phyloP scores from a whole-genome alignment of 2,888 invertebrate genomes.

The Temnothorax rugatulus region DNA sequence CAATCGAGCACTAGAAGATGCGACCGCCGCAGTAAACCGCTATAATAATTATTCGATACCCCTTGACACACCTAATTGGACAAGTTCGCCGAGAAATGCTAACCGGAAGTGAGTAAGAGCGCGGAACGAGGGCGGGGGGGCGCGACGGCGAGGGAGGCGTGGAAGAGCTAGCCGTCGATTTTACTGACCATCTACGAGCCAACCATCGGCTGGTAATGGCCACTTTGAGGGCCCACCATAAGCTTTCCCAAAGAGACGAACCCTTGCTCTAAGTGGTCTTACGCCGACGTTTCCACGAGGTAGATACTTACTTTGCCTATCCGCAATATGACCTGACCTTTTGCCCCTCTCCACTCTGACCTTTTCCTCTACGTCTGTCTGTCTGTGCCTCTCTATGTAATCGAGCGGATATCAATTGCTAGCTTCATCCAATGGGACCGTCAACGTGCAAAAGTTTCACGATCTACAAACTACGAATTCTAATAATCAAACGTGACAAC shows the following conservation, averaged over 20 bases:
- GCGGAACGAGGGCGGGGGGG: slow-evolving; percentile 41
- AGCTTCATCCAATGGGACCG: slow-evolving; percentile 18
- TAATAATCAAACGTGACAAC: background rate
- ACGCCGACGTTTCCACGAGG: slow-evolving; percentile 78
- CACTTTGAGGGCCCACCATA: slow-evolving; percentile 84
- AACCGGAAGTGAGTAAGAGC: slow-evolving; percentile 71
- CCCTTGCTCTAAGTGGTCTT: slow-evolving; percentile 82
- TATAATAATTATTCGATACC: slow-evolving; percentile 74
- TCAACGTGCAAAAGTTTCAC: slow-evolving; percentile 1
- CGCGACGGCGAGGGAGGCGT: slow-evolving; percentile 50
- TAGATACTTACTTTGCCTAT: slow-evolving; percentile 81
- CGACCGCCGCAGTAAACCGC: slow-evolving; percentile 66
- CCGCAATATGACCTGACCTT: slow-evolving; percentile 79
- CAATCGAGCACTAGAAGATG: slow-evolving; percentile 38
- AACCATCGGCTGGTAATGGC: slow-evolving; percentile 82
- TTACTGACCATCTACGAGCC: slow-evolving; percentile 75
- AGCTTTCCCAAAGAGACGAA: slow-evolving; percentile 81
- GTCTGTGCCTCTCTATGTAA: slow-evolving; percentile 61
- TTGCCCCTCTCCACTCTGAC: slow-evolving; percentile 60
- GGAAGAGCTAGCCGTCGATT: slow-evolving; percentile 74
- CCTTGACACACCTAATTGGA: slow-evolving; percentile 80
- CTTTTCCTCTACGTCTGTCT: slow-evolving; percentile 32
- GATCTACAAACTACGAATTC: background rate
- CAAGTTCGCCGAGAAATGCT: slow-evolving; percentile 77
- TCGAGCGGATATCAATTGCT: slow-evolving; percentile 77